Conservation (phyloP, 2,888 invertebrate genomes). For the Petrolisthes manimaculis region DNA sequence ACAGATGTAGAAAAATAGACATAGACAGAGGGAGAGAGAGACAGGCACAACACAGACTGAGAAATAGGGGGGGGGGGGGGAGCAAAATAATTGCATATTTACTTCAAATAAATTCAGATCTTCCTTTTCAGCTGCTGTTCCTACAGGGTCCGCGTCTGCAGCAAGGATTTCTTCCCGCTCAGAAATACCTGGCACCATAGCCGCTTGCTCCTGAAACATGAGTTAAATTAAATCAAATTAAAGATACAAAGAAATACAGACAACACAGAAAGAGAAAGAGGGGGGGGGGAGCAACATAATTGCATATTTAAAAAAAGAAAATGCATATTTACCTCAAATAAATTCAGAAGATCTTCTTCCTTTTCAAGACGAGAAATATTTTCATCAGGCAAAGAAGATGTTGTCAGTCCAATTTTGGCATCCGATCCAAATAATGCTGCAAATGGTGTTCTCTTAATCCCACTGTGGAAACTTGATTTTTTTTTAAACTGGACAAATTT, state of each 20-base stretch:
- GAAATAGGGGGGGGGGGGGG: too few relatives aligned
- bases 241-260: constrained; percentile 25
- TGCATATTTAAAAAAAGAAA: constrained; percentile 4
- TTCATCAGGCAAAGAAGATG: constrained; percentile 22
- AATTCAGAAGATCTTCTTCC: constrained; percentile 22
- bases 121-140: too few relatives aligned
- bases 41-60: too few relatives aligned
- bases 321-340: constrained; percentile 8
- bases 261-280: constrained; percentile 15
- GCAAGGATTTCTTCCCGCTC: too few relatives aligned
- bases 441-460: constrained; percentile 22
- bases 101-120: too few relatives aligned
- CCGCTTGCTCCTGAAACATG: constrained; percentile 24
- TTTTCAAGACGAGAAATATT: constrained; percentile 11
- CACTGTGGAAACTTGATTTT: constrained; percentile 7
- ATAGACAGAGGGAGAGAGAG: too few relatives aligned
- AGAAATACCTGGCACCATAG: constrained; percentile 31
- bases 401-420: background rate
- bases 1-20: too few relatives aligned
- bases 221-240: constrained; percentile 27
- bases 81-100: too few relatives aligned
- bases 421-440: constrained; percentile 10
- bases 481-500: constrained; percentile 20
- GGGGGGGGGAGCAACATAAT: too few relatives aligned
- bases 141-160: too few relatives aligned